Evolutionary conservation across 2,888 invertebrate genomes (phyloP).

Genomic region (Acronicta leporina): DNA sequence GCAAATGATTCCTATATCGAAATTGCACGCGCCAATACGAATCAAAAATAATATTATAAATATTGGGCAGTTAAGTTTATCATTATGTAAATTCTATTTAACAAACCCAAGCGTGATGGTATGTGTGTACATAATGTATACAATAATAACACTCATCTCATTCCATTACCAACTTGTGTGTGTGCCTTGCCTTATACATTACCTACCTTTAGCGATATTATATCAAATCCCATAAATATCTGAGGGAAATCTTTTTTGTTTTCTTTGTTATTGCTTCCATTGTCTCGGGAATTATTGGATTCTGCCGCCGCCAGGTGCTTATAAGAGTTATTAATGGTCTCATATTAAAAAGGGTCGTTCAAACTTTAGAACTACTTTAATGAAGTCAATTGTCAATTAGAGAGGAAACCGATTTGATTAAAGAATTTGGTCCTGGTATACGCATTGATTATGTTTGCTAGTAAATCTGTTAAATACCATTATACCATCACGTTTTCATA

Average conservation of each 20-base stretch:
- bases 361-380: background rate
- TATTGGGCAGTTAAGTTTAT: too few relatives aligned
- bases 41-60: too few relatives aligned
- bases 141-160: conserved; percentile 20
- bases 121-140: background rate
- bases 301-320: conserved; percentile 33
- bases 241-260: conserved; percentile 34
- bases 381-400: too few relatives aligned
- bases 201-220: conserved; percentile 18
- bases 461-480: too few relatives aligned
- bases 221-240: conserved; percentile 40
- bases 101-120: too few relatives aligned
- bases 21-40: too few relatives aligned
- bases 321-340: conserved; percentile 25
- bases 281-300: conserved; percentile 40
- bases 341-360: background rate
- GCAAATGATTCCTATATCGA: too few relatives aligned
- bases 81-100: too few relatives aligned
- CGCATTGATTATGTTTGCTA: too few relatives aligned
- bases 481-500: too few relatives aligned
- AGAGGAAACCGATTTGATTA: too few relatives aligned
- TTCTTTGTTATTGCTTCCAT: conserved; percentile 32
- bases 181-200: conserved; percentile 6
- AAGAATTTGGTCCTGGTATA: too few relatives aligned
- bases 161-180: background rate